Percentiles rank a stretch among this genome's conserved stretches.
phyloP scores from a whole-genome alignment of 2,888 invertebrate species.

The Plusia festucae region DNA sequence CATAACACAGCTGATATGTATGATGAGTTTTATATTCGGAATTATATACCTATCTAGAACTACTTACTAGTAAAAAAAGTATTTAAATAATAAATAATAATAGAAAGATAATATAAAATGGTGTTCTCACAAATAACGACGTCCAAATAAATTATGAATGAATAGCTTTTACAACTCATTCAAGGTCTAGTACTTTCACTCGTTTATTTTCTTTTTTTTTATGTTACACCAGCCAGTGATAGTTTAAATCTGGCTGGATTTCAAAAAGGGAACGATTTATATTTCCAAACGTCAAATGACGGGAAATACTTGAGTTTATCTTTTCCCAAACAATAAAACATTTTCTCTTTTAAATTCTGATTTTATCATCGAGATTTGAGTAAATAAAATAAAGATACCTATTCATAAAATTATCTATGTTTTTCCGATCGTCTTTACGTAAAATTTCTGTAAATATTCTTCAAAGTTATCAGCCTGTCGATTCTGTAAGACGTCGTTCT shows the following conservation, averaged over 20 bases:
- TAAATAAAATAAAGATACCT: neutral
- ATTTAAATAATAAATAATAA: too few relatives aligned
- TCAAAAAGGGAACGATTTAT: conserved; percentile 1
- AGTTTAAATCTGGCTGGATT: conserved; percentile 1
- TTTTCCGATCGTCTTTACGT: neutral
- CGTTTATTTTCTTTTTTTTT: neutral
- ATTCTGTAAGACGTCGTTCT: too few relatives aligned
- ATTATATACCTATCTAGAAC: too few relatives aligned
- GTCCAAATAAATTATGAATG: neutral
- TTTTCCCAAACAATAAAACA: neutral
- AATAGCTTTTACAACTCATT: neutral
- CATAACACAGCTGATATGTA: too few relatives aligned
- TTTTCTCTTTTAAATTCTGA: neutral
- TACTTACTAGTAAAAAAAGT: too few relatives aligned
- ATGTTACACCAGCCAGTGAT: neutral
- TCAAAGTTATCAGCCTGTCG: too few relatives aligned
- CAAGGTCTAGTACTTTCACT: neutral
- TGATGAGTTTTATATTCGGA: too few relatives aligned
- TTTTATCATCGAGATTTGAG: too few relatives aligned
- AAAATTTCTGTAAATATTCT: neutral
- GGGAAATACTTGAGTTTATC: neutral
- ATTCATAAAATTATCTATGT: neutral
- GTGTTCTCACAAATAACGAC: neutral
- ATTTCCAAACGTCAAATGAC: neutral
- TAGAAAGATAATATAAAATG: neutral